phyloP scores from a whole-genome alignment of 2,113 vertebrate species.

The Muscicapa adusta region DNA sequence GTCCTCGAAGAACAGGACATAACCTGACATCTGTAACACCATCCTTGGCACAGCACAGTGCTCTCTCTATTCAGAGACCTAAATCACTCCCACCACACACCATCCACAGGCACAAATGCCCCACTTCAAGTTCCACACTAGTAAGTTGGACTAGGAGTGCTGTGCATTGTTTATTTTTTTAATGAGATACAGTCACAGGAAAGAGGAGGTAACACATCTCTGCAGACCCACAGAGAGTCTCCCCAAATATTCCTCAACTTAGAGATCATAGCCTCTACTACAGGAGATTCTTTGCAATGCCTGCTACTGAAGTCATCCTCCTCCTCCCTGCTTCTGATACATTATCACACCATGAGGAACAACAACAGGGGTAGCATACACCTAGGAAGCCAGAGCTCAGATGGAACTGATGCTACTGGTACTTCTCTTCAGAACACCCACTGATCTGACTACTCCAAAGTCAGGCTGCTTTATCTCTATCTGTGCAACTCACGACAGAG shows the following conservation, averaged over 20 bases:
- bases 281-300: not conserved
- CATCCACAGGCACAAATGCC: not conserved
- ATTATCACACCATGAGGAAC: not conserved
- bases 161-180: not conserved
- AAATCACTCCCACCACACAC: not conserved
- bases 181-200: not conserved
- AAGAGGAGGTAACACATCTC: not conserved
- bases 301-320: not conserved
- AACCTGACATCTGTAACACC: not conserved
- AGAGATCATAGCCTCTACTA: not conserved
- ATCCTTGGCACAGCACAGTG: not conserved
- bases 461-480: not conserved
- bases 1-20: not conserved
- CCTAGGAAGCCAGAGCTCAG: not conserved
- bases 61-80: not conserved
- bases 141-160: not conserved
- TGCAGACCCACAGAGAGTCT: not conserved
- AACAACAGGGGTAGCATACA: not conserved
- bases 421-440: not conserved
- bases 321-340: not conserved
- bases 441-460: not conserved
- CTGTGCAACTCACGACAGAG: rapidly evolving
- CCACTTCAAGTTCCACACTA: not conserved
- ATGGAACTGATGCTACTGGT: not conserved
- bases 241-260: not conserved